Conservation (phyloP, 1,140 invertebrate species). For the Marisa cornuarietis region DNA sequence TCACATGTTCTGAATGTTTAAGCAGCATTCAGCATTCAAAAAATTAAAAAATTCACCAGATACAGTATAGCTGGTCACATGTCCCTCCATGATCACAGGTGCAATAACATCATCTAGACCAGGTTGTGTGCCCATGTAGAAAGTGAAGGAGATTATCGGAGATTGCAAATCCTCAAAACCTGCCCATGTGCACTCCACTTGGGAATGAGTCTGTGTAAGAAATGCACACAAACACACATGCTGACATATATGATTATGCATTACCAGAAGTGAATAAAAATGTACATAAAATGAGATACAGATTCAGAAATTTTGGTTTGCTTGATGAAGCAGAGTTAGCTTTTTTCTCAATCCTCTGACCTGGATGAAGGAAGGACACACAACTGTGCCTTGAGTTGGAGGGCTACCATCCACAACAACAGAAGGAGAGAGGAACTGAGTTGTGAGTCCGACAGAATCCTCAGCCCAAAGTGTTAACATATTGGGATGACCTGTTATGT, state of each 20-base stretch:
- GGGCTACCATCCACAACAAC: constrained; percentile 39
- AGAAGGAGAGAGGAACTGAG: constrained; percentile 24
- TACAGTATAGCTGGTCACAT: constrained; percentile 18
- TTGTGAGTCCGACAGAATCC: constrained; percentile 36
- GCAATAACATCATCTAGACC: constrained; percentile 30
- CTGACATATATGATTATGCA: no score
- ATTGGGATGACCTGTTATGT: constrained; percentile 37
- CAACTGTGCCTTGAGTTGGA: constrained; percentile 33
- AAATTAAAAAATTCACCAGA: constrained; percentile 27
- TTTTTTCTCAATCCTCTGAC: constrained; percentile 18
- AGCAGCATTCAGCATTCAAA: no score
- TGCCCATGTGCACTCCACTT: constrained; percentile 35
- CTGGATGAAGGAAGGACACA: constrained; percentile 42
- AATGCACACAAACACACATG: no score
- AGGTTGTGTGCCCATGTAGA: constrained; percentile 33
- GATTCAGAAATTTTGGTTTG: no score
- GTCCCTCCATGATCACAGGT: constrained; percentile 18
- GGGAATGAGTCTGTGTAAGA: constrained; percentile 17
- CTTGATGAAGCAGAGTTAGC: no score
- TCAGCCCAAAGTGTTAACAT: constrained; percentile 36
- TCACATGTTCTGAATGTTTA: no score
- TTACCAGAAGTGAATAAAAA: no score
- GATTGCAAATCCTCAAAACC: constrained; percentile 40
- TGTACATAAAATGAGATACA: no score
- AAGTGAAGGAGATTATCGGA: constrained; percentile 29